Conservation (phyloP, 2,797 vertebrate species). For the Lacerta agilis region DNA sequence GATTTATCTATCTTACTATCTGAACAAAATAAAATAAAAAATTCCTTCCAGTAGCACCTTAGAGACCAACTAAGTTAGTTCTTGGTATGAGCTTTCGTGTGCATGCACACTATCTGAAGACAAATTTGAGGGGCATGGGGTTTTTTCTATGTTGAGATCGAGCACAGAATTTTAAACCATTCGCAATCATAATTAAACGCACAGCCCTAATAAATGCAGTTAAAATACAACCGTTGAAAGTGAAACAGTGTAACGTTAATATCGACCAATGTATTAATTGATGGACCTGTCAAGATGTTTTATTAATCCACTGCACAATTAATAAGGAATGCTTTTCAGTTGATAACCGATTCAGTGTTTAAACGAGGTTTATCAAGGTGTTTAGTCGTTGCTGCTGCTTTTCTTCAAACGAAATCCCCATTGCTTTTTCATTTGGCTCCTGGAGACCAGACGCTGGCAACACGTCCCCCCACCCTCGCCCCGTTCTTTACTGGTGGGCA, state of each 20-base stretch:
- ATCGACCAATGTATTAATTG: background rate
- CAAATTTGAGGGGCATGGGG: background rate
- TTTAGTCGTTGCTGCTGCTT: background rate
- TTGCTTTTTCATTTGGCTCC: background rate
- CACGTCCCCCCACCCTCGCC: too few relatives aligned
- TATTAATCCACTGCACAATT: background rate
- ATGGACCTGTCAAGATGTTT: background rate
- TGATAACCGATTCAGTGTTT: background rate
- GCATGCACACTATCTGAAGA: too few relatives aligned
- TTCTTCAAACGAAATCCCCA: background rate
- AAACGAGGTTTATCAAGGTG: background rate
- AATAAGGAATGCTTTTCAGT: too few relatives aligned
- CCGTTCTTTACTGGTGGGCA: too few relatives aligned
- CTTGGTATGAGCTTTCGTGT: too few relatives aligned
- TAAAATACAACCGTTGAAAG: background rate
- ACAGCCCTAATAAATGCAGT: background rate
- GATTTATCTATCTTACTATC: background rate
- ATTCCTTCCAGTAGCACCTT: too few relatives aligned
- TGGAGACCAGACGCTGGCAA: background rate
- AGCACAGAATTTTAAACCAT: background rate
- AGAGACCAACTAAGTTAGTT: too few relatives aligned
- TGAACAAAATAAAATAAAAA: too few relatives aligned
- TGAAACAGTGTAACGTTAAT: background rate
- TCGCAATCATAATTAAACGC: background rate
- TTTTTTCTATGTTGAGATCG: too few relatives aligned